Evolutionary conservation across 2,888 invertebrate genomes (phyloP).

Genomic region (Chrysolina americana): DNA sequence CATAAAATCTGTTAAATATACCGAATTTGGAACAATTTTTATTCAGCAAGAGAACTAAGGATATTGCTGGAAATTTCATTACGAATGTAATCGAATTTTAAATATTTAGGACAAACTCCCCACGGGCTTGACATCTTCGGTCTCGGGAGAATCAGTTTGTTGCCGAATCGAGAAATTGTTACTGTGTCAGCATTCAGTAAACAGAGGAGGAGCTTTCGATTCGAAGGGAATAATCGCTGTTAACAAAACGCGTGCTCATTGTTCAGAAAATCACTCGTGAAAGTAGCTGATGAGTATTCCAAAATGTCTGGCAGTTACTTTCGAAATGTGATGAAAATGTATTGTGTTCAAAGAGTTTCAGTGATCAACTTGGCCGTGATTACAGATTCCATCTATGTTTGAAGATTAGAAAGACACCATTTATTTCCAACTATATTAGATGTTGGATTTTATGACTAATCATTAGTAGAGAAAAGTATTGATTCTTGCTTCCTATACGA

Average conservation of each 20-base stretch:
- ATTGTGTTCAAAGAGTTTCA: constrained; percentile 12
- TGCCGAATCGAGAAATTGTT: constrained; percentile 42
- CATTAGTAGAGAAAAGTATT: no score
- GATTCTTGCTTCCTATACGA: no score
- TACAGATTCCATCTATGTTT: no score
- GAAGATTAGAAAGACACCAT: no score
- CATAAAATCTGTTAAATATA: constrained; percentile 46
- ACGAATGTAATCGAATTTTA: constrained; percentile 61
- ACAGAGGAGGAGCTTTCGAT: constrained; percentile 25
- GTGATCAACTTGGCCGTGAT: not conserved
- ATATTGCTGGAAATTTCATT: constrained; percentile 57
- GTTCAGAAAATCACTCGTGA: constrained; percentile 6
- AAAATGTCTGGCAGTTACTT: constrained; percentile 14
- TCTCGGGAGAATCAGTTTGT: constrained; percentile 50
- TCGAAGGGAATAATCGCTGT: constrained; percentile 9
- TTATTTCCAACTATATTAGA: no score
- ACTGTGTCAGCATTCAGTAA: constrained; percentile 27
- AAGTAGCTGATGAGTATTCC: constrained; percentile 24
- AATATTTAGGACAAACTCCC: constrained; percentile 56
- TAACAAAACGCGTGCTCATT: constrained; percentile 10
- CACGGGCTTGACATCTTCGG: constrained; percentile 48
- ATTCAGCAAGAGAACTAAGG: constrained; percentile 47
- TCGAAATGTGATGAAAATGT: not conserved
- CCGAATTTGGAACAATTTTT: constrained; percentile 43
- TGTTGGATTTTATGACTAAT: no score